phyloP scores from a whole-genome alignment of 2,113 vertebrate species.

The Bujurquina vittata region DNA sequence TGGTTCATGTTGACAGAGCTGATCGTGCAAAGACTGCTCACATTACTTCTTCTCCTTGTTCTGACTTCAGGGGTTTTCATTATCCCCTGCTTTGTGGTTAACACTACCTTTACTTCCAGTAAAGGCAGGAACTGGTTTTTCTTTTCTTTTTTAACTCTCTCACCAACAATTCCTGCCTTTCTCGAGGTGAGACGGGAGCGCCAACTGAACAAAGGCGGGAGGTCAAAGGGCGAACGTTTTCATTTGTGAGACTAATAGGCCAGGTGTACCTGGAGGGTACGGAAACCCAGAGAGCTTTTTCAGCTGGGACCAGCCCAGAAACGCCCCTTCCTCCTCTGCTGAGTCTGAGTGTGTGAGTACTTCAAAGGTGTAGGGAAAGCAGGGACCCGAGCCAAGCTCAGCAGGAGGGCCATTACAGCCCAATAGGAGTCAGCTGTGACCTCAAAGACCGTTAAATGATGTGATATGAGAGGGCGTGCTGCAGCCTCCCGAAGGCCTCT shows the following conservation, averaged over 20 bases:
- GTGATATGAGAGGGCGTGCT: constrained; percentile 63
- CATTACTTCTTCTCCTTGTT: constrained; percentile 34
- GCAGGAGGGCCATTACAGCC: constrained; percentile 65
- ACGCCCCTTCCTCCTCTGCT: constrained; percentile 44
- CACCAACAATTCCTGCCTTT: constrained; percentile 19
- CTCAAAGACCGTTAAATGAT: constrained; percentile 69
- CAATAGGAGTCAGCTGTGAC: constrained; percentile 71
- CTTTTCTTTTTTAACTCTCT: constrained; percentile 15
- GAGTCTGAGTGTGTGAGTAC: constrained; percentile 41
- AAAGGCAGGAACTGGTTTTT: constrained; percentile 25
- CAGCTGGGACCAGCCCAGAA: constrained; percentile 32
- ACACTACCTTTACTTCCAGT: constrained; percentile 30
- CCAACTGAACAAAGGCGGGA: constrained; percentile 57
- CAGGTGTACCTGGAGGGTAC: constrained; percentile 67
- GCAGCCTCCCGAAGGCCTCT: constrained; percentile 38
- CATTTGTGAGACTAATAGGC: constrained; percentile 72
- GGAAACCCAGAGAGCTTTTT: constrained; percentile 41
- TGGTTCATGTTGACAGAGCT: constrained; percentile 27
- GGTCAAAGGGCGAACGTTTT: constrained; percentile 75
- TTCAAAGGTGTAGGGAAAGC: constrained; percentile 68
- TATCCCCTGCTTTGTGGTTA: constrained; percentile 33
- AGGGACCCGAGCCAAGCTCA: constrained; percentile 55
- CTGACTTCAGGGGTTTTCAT: constrained; percentile 41
- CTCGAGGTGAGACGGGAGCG: constrained; percentile 8
- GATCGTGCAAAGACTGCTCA: constrained; percentile 37